Conservation (phyloP, 2,888 invertebrate species). For the Dynastes maya region DNA sequence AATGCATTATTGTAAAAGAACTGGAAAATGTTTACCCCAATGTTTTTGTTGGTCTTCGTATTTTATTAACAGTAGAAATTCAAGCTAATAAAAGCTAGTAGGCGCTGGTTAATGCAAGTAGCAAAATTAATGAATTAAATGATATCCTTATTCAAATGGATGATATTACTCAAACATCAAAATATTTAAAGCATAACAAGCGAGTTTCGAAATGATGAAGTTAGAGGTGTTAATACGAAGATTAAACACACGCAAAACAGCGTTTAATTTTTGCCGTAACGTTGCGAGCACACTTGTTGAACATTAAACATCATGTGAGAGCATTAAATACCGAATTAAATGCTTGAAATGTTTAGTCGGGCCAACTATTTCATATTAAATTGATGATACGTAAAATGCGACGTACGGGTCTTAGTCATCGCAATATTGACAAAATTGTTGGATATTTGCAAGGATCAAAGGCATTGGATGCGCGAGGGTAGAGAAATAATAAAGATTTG, state of each 20-base stretch:
- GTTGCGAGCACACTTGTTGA: slow-evolving; percentile 13
- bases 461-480: not conserved
- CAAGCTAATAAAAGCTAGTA: too few species aligned
- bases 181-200: too few species aligned
- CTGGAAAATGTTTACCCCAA: too few species aligned
- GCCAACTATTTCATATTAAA: slow-evolving; percentile 27
- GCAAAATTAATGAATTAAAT: too few species aligned
- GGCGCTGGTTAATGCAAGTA: too few species aligned
- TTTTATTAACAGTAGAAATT: too few species aligned
- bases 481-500: not conserved
- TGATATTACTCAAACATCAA: too few species aligned
- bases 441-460: not conserved
- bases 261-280: slow-evolving; percentile 12
- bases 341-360: not conserved
- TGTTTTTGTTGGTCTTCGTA: too few species aligned
- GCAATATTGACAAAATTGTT: slow-evolving; percentile 9
- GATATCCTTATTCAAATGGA: too few species aligned
- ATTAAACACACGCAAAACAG: slow-evolving; percentile 2
- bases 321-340: slow-evolving; percentile 28
- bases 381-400: slow-evolving; percentile 6
- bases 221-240: not conserved
- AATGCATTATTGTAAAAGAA: too few species aligned
- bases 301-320: slow-evolving; percentile 25
- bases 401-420: slow-evolving; percentile 13
- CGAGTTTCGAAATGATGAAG: not conserved